These are phyloP conservation scores for Trematocara zebra DNA, from an alignment of 2,113 vertebrate species.

Conservation along the genomic window DNA sequence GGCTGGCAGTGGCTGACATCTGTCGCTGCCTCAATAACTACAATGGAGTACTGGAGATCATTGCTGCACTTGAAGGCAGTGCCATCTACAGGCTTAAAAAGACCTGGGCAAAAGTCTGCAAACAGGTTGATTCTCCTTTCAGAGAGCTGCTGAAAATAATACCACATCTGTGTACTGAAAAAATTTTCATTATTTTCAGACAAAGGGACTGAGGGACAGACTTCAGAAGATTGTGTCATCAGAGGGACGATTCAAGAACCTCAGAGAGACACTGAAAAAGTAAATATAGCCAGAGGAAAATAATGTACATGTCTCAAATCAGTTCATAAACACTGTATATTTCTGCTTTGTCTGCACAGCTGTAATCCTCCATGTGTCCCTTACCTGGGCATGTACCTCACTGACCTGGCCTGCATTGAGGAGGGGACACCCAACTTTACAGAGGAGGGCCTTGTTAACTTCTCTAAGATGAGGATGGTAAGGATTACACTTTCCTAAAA, in stretches of 20 bases:
- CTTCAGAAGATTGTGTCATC: slow-evolving; percentile 97
- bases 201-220: slow-evolving; percentile 94
- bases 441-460: slow-evolving; percentile 96
- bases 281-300: slow-evolving; percentile 26
- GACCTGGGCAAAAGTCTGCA: slow-evolving; percentile 97
- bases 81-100: slow-evolving; percentile 98
- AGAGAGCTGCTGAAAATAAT: background rate
- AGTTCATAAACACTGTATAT: background rate
- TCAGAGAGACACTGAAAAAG: slow-evolving; percentile 98
- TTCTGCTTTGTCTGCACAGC: slow-evolving; percentile 56
- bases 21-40: slow-evolving; percentile 97
- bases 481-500: background rate
- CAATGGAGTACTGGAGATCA: slow-evolving; percentile 96
- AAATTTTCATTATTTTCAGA: slow-evolving; percentile 61
- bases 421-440: slow-evolving; percentile 98
- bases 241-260: slow-evolving; percentile 98
- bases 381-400: slow-evolving; percentile 98
- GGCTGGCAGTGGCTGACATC: slow-evolving; percentile 95
- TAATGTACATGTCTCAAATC: background rate
- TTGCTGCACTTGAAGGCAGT: slow-evolving; percentile 94
- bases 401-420: slow-evolving; percentile 96
- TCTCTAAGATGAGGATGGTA: slow-evolving; percentile 99
- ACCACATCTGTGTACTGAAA: background rate
- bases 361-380: slow-evolving; percentile 96
- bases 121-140: slow-evolving; percentile 74